These are phyloP conservation scores for Drosophila nigritarsus DNA, from an alignment of 2,888 invertebrate species.

Conservation along the genomic window DNA sequence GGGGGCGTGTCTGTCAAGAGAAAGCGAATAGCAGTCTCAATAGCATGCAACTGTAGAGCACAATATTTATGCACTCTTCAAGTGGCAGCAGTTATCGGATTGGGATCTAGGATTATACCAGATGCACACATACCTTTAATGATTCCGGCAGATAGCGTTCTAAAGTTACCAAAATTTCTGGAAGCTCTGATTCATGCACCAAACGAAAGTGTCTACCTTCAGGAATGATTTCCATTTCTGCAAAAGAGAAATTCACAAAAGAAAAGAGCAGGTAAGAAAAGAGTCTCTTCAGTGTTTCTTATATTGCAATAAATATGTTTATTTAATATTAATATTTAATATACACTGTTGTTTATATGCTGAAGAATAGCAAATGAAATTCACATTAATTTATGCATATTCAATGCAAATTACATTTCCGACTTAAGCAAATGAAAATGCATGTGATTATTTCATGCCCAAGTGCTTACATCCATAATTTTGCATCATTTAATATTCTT, in stretches of 20 bases:
- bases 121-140: conserved; percentile 89
- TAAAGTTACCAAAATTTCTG: conserved; percentile 92
- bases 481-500: conserved; percentile 40
- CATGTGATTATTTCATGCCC: conserved; percentile 15
- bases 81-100: conserved; percentile 18
- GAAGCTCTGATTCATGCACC: conserved; percentile 93
- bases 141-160: conserved; percentile 94
- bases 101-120: not conserved
- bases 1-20: conserved; percentile 50
- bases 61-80: conserved; percentile 34
- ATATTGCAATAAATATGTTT: not conserved
- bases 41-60: conserved; percentile 11
- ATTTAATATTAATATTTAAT: not conserved
- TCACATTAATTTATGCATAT: not conserved
- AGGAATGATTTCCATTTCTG: conserved; percentile 94
- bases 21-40: conserved; percentile 11
- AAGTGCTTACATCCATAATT: conserved; percentile 1
- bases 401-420: conserved; percentile 5
- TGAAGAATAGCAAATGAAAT: not conserved
- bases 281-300: not conserved
- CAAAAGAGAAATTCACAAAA: conserved; percentile 64
- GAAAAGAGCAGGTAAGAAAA: not conserved
- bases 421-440: not conserved
- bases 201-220: conserved; percentile 95
- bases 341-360: not conserved